Conservation (phyloP, 2,888 invertebrate species). For the Nymphalis c-album region DNA sequence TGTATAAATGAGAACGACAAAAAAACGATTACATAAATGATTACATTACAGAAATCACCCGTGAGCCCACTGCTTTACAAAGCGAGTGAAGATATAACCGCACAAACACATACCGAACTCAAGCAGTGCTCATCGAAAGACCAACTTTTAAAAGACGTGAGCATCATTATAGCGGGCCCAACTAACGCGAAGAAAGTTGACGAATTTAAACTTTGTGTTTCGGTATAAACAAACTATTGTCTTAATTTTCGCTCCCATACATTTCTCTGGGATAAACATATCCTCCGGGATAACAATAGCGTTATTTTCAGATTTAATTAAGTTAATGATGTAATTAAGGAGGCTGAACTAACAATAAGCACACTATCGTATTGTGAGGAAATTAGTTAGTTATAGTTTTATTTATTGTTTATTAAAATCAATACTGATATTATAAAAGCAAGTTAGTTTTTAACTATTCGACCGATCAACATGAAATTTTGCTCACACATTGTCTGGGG, state of each 20-base stretch:
- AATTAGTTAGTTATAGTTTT: too few species aligned
- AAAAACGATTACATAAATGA: background rate
- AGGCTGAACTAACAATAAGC: too few species aligned
- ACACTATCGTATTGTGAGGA: too few species aligned
- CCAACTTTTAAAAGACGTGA: conserved; percentile 46
- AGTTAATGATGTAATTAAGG: too few species aligned
- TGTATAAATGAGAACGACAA: background rate
- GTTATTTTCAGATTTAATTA: background rate
- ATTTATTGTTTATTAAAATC: too few species aligned
- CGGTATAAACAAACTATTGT: conserved; percentile 37
- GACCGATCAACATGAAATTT: too few species aligned
- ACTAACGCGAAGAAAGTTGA: conserved; percentile 46
- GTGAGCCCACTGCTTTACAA: conserved; percentile 61
- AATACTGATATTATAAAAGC: too few species aligned
- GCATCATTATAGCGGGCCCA: conserved; percentile 65
- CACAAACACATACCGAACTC: conserved; percentile 42
- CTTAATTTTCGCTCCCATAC: background rate
- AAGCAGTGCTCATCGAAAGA: conserved; percentile 44
- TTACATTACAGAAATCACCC: conserved; percentile 51
- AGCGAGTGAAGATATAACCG: conserved; percentile 50
- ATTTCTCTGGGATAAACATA: too few species aligned
- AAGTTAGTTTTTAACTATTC: too few species aligned
- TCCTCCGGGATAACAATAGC: background rate
- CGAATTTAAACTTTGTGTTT: conserved; percentile 47
- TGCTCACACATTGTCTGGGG: too few species aligned